Percentiles rank a stretch among this genome's conserved stretches.
Conservation (phyloP, 30 jellyfish, hydroid and myxozoan species). For the Hydractinia symbiolongicarpus region DNA sequence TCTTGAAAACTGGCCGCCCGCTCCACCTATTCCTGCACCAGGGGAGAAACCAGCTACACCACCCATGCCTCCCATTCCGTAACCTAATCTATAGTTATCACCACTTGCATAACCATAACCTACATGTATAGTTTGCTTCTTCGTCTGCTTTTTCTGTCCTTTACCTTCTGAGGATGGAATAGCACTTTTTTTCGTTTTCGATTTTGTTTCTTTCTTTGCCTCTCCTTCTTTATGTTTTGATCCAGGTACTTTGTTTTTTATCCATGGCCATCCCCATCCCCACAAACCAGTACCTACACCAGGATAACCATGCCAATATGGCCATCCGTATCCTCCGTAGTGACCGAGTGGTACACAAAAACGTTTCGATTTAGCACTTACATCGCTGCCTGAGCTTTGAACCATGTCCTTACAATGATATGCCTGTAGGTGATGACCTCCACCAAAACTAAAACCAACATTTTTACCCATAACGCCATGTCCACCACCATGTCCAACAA, state of each 20-base stretch:
- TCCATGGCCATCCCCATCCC: conserved; percentile 99
- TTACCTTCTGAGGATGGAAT: conserved; percentile 49
- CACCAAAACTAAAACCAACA: conserved; percentile 34
- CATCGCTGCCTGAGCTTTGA: conserved; percentile 9
- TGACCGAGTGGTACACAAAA: conserved; percentile 98
- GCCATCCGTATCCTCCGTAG: conserved; percentile 95
- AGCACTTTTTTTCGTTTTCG: conserved; percentile 48
- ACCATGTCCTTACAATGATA: conserved; percentile 84
- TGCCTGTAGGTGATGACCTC: conserved; percentile 33
- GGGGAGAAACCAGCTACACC: conserved; percentile 89
- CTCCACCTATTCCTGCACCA: conserved; percentile 32
- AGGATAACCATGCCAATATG: conserved; percentile 99
- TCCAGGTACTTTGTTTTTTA: conserved; percentile 88
- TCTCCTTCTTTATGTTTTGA: conserved; percentile 27
- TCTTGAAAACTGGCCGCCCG: not conserved
- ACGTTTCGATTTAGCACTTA: conserved; percentile 48
- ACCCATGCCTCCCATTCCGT: conserved; percentile 99
- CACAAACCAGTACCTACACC: conserved; percentile 94
- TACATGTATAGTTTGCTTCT: conserved; percentile 97
- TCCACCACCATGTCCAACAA: conserved; percentile 48
- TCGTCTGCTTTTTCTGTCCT: conserved; percentile 35
- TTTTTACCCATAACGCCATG: conserved; percentile 36
- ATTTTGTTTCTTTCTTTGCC: conserved; percentile 38
- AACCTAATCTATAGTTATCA: conserved; percentile 93
- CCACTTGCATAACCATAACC: conserved; percentile 99